Evolutionary conservation across 2,888 invertebrate species (phyloP).

Genomic region (Drosophila multiciliata): DNA sequence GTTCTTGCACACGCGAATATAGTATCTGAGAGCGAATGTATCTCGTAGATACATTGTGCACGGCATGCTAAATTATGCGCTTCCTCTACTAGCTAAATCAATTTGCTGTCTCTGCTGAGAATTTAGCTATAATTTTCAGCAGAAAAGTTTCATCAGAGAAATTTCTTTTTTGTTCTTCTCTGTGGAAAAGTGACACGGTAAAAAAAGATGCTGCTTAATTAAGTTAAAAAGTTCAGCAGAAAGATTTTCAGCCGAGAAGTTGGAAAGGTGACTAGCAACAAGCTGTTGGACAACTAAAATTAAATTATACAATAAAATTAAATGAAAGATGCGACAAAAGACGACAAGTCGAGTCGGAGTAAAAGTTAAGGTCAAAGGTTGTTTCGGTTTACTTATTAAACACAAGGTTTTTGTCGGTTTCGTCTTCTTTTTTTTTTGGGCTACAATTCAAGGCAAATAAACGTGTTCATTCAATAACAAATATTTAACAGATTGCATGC

Average conservation of each 20-base stretch:
- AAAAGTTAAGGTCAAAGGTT: not conserved
- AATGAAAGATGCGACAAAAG: not conserved
- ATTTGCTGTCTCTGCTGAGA: constrained; percentile 23
- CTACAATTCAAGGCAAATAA: constrained; percentile 66
- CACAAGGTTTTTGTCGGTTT: not conserved
- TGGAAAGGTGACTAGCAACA: constrained; percentile 18
- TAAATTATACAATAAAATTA: constrained; percentile 22
- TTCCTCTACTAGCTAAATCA: constrained; percentile 43
- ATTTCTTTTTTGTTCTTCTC: not conserved
- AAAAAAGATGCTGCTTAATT: not conserved
- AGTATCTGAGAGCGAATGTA: constrained; percentile 26
- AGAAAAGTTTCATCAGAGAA: constrained; percentile 21
- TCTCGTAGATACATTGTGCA: constrained; percentile 50
- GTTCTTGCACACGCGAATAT: constrained; percentile 20
- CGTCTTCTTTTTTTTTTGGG: constrained; percentile 35
- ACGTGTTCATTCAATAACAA: constrained; percentile 55
- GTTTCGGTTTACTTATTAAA: not conserved
- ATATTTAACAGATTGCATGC: constrained; percentile 45
- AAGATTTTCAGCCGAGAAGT: not conserved
- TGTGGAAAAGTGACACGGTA: constrained; percentile 14
- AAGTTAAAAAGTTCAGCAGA: not conserved
- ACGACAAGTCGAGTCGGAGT: not conserved
- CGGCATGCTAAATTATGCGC: constrained; percentile 54
- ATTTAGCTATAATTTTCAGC: constrained; percentile 30
- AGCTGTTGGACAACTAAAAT: constrained; percentile 7